Percentiles rank a stretch among this genome's conserved stretches.
These are phyloP conservation scores for Paramacrobiotus metropolitanus DNA, from an alignment of 1,140 invertebrate genomes.

Conservation along the genomic window DNA sequence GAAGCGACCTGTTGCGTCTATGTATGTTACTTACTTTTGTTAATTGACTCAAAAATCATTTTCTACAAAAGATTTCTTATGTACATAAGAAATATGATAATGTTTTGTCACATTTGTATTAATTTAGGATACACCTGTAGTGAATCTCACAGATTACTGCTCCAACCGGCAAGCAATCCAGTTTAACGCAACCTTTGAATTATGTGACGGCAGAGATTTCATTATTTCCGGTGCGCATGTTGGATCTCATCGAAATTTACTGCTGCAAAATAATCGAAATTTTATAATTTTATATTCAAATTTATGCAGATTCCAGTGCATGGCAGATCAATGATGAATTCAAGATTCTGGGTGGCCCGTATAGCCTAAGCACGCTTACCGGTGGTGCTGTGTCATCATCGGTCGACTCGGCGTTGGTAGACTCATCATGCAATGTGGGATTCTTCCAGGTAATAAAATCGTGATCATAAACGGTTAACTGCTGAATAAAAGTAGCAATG, in stretches of 20 bases:
- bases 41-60: not conserved
- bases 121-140: not conserved
- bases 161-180: not conserved
- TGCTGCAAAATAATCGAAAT: not conserved
- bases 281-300: not conserved
- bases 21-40: not conserved
- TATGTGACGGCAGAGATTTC: not conserved
- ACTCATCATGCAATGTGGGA: not conserved
- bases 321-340: not conserved
- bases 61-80: no score
- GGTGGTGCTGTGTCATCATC: not conserved
- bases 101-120: no score
- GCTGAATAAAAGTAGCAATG: no score
- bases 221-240: not conserved
- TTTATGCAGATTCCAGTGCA: not conserved
- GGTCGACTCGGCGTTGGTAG: not conserved
- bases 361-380: not conserved
- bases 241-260: no score
- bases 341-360: not conserved
- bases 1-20: not conserved
- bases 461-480: no score
- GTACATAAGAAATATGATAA: not conserved
- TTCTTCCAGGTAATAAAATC: conserved; percentile 4
- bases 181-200: not conserved
- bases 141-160: not conserved